Evolutionary conservation across 2,113 vertebrate genomes (phyloP).

Genomic region (Eretmochelys imbricata): DNA sequence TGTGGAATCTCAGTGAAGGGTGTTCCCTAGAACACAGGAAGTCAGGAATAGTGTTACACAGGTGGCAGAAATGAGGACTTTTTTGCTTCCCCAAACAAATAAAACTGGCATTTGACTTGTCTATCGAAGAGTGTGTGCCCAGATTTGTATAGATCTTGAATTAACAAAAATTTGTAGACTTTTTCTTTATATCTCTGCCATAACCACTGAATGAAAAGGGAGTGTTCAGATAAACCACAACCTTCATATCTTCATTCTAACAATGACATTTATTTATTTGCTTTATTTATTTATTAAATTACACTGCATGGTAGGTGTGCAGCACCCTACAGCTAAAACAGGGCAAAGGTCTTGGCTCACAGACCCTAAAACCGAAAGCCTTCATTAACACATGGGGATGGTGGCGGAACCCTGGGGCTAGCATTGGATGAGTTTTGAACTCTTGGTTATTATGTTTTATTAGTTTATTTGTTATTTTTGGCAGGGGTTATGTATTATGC

Average conservation of each 20-base stretch:
- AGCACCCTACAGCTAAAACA: neutral
- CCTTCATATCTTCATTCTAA: neutral
- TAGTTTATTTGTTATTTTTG: neutral
- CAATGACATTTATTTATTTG: neutral
- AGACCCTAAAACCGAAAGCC: neutral
- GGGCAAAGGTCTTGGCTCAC: neutral
- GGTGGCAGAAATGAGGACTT: neutral
- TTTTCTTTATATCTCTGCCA: neutral
- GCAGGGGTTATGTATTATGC: neutral
- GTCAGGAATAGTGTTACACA: neutral
- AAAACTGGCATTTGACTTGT: neutral
- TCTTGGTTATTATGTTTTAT: neutral
- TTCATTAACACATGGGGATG: neutral
- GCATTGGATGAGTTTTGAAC: neutral
- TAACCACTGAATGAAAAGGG: neutral
- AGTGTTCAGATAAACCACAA: neutral
- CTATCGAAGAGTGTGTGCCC: neutral
- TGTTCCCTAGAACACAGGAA: neutral
- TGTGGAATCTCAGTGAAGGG: neutral
- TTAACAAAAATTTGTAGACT: neutral
- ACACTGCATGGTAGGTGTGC: neutral
- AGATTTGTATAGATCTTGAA: neutral
- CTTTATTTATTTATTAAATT: neutral
- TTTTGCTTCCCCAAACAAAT: slow-evolving; percentile 15
- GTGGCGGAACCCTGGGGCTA: neutral